phyloP scores from a whole-genome alignment of 2,797 vertebrate genomes.

The Oryzias sinensis region DNA sequence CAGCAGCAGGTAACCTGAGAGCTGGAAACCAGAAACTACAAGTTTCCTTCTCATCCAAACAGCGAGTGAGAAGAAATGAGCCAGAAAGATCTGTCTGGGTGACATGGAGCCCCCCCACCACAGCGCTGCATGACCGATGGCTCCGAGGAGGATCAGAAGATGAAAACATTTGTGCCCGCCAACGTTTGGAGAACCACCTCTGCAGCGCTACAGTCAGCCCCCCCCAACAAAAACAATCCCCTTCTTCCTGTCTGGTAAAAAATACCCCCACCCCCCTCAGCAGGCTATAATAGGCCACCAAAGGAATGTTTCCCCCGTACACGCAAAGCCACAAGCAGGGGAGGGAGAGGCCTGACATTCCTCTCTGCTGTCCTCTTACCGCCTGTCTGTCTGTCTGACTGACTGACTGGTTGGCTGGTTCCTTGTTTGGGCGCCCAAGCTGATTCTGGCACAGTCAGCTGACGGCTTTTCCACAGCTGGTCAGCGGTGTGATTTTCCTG shows the following conservation, averaged over 20 bases:
- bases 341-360: conserved; percentile 56
- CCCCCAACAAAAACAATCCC: neutral
- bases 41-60: conserved; percentile 10
- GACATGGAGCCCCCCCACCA: too few species aligned
- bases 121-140: too few species aligned
- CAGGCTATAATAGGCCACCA: conserved; percentile 66
- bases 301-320: conserved; percentile 68
- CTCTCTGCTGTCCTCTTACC: conserved; percentile 47
- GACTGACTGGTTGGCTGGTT: conserved; percentile 40
- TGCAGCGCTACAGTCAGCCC: conserved; percentile 45
- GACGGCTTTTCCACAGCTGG: conserved; percentile 66
- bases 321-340: conserved; percentile 37
- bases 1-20: conserved; percentile 17
- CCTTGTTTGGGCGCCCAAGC: conserved; percentile 39
- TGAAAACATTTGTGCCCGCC: too few species aligned
- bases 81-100: conserved; percentile 25
- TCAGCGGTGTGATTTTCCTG: conserved; percentile 10
- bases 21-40: neutral
- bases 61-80: conserved; percentile 47
- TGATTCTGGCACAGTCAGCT: conserved; percentile 58
- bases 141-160: too few species aligned
- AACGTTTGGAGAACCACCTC: conserved; percentile 41
- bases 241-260: conserved; percentile 11
- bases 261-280: conserved; percentile 48
- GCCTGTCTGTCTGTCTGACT: conserved; percentile 22